A percentile compares a stretch with the other conserved stretches of the same genome.
Evolutionary conservation across 2,888 invertebrate species (phyloP).

Genomic region (Drosophila birchii): DNA sequence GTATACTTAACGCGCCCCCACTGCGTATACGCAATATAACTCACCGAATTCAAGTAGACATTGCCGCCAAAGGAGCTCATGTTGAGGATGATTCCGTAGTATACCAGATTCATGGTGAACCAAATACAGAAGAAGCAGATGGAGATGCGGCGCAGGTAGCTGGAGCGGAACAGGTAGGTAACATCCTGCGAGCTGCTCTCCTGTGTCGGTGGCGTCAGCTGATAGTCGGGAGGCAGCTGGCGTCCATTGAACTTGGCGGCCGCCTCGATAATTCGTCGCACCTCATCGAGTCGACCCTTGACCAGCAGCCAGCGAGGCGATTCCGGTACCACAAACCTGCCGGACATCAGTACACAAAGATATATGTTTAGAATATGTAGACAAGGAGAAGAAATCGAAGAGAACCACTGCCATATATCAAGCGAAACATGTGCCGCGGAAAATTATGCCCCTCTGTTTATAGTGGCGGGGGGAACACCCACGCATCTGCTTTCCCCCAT

Average conservation of each 20-base stretch:
- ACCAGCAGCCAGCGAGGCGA: conserved; percentile 92
- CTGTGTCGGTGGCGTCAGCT: conserved; percentile 87
- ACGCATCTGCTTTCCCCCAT: conserved; percentile 52
- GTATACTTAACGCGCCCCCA: conserved; percentile 13
- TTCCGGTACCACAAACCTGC: conserved; percentile 91
- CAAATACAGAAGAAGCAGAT: conserved; percentile 90
- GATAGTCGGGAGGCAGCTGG: conserved; percentile 88
- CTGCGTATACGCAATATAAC: conserved; percentile 65
- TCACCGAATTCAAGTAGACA: conserved; percentile 90
- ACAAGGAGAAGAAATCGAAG: conserved; percentile 20
- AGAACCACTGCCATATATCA: conserved; percentile 41
- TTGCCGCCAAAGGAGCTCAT: conserved; percentile 91
- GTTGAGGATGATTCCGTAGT: conserved; percentile 88
- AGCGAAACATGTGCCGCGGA: conserved; percentile 42
- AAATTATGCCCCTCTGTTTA: conserved; percentile 48
- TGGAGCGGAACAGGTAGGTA: conserved; percentile 88
- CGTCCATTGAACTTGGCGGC: conserved; percentile 89
- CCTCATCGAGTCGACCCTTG: conserved; percentile 89
- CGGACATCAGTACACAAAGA: conserved; percentile 6
- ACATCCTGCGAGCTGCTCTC: conserved; percentile 87
- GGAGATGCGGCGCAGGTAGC: conserved; percentile 88
- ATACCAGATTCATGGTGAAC: conserved; percentile 88
- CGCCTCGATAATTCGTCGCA: conserved; percentile 87
- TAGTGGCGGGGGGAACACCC: conserved; percentile 53
- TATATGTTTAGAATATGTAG: conserved; percentile 1